Evolutionary conservation across 1,140 invertebrate species (phyloP).

Genomic region (Diorhabda elongata): DNA sequence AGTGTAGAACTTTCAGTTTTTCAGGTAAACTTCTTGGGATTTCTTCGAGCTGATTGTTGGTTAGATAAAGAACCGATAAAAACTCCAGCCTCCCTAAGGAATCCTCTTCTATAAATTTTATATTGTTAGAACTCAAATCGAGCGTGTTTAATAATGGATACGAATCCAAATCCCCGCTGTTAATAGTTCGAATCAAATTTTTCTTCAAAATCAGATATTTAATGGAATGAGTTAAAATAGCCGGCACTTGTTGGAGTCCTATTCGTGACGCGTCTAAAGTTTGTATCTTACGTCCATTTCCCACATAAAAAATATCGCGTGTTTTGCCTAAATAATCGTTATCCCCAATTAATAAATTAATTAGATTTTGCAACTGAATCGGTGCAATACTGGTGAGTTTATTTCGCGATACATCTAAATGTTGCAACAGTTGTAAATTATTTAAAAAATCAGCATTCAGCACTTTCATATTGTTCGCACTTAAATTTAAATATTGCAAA

Average conservation of each 20-base stretch:
- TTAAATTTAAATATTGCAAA: constrained; percentile 67
- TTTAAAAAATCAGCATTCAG: constrained; percentile 59
- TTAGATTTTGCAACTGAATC: constrained; percentile 69
- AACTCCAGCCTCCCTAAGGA: constrained; percentile 77
- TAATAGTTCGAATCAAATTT: constrained; percentile 61
- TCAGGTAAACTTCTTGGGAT: constrained; percentile 66
- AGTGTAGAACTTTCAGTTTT: constrained; percentile 57
- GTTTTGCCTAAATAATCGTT: constrained; percentile 62
- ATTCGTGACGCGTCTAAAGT: constrained; percentile 79
- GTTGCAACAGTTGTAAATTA: constrained; percentile 63
- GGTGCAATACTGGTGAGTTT: constrained; percentile 64
- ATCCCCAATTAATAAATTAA: constrained; percentile 69
- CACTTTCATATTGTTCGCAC: constrained; percentile 61
- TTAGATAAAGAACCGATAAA: constrained; percentile 73
- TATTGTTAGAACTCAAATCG: constrained; percentile 74
- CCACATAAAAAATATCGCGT: constrained; percentile 58
- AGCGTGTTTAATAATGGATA: constrained; percentile 79
- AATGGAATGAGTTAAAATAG: constrained; percentile 78
- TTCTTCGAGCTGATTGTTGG: constrained; percentile 64
- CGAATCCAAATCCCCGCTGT: constrained; percentile 82
- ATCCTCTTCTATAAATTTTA: constrained; percentile 77
- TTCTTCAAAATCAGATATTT: constrained; percentile 71
- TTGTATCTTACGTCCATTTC: constrained; percentile 68
- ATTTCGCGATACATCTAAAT: constrained; percentile 79
- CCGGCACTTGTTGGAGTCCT: constrained; percentile 73